Evolutionary conservation across 2,888 invertebrate species (phyloP), one percentile per base, ranked within the genome.

Genomic region (Acleris sparsana): DNA sequence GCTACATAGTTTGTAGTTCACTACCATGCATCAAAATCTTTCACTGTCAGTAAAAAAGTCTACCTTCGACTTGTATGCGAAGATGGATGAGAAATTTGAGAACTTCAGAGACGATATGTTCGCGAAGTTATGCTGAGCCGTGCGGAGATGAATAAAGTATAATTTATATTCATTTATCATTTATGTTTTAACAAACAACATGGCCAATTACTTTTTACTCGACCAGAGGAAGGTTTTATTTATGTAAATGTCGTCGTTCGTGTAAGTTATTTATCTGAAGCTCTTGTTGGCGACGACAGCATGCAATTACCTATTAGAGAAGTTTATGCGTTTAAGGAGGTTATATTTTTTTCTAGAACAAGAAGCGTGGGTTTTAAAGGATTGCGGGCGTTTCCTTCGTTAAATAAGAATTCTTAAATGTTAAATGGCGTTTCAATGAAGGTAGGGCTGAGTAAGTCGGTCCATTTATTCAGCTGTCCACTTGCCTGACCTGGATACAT

Each of bases 381-480:
- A 51, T 49, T 46, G 62, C 55, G 29, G 25, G 29, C 29, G 20
- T 29, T 51, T 49, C 22, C 20, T 17, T 17, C 48, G 43, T n/a
- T 13, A 52, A 17, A 22, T 33, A 46, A 17, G 17, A 22, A 43
- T 57, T 55, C 44, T 44, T 20, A 53, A 66, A 43, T 52, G 46
- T 46, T 57, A 61, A 66, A 61, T 52, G 56, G 61, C 18, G 61
- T 39, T n/a, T 18, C 33, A 33, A 52, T 61, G 55, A 39, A 43
- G 44, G 53, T 56, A 48, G 29, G 57, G 39, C 65, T 43, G 29
- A 39, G 13, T 44, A 33, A 20, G 20, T 39, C 16, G 75, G 82
- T 83, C 86, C 90, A 89, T 92, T 91, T 91, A 87, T 88, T 89
- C 89, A 88, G 86, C 86, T 85, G 88, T 75, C 78, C 79, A 73